Evolutionary conservation across 2,888 invertebrate genomes (phyloP), one percentile per base, ranked within the genome.

Genomic region (Koerneria pararmatus): DNA sequence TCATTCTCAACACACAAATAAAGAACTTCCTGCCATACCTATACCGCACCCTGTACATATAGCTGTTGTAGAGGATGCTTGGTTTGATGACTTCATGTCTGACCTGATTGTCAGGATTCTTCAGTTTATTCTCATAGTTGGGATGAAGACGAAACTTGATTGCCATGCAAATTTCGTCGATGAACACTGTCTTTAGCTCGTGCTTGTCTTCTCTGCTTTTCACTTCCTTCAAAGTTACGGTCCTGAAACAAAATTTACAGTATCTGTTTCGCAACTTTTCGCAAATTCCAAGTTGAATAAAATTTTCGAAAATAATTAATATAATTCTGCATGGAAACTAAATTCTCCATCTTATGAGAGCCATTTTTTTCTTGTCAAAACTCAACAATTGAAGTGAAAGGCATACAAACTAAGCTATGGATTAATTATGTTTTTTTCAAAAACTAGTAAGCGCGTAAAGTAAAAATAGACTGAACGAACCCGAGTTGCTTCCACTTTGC

Each of bases 161-260:
- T 58, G 31, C 6, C 1, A 66, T 32, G 34, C 70, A 70, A 27
- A 35, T 66, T 56, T 74, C 74, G 62, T 76, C 73, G 41, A 76
- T 53, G 65, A 71, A 76, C n/a, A 76, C 70, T 27, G 71, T 74
- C 58, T 76, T 76, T 57, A 76, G 49, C 60, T 76, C 76, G 48
- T 74, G 71, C 46, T 73, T 73, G 8, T 66, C 34, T 54, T 66
- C 59, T 29, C 65, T 59, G 29, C 49, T 49, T 64, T 71, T 54
- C 53, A 61, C 65, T 58, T 66, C 67, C 67, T 76, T 68, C 19
- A 57, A 58, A 69, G 74, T 35, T 60, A 64, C 19, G 69, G 71
- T 54, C 69, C 73, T 34, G 68, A 69, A 35, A 58, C 68, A 63
- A 29, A 19, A 22, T 22, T 37, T 62, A n/a, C 29, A 37, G n/a